Base-by-base conservation (phyloP, 1,140 invertebrate genomes). In the Penaeus indicus region DNA sequence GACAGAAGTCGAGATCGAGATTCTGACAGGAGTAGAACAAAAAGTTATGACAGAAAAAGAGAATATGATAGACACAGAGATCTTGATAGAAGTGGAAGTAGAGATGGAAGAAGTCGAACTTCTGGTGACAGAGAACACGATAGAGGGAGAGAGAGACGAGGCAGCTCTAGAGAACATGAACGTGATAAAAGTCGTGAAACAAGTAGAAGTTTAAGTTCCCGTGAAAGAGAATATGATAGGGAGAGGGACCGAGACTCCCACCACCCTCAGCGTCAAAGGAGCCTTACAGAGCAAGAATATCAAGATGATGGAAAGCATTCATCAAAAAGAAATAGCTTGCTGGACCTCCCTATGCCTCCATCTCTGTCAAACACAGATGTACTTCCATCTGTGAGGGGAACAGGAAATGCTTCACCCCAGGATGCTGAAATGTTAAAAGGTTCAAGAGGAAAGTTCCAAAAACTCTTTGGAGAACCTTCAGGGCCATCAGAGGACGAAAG, bases 321-420 rank as follows among this genome's bases (percentile, higher is more conserved):
- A 54, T 84, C 87, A 64, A 88, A 84, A 83, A 38, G 87, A 62
- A 88, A 79, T 78, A 88, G 87, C 47, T 80, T 88, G 8, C 82
- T 88, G 63, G 87, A 88, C 77, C 87, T 88, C 75, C 87, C 87
- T 19, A 88, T 88, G 87, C 87, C 87, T 25, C 87, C 87, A 5
- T 84, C 87, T 64, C 42, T 63, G 13, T 25, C 64, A 25, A 80
- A 63, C 25, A 61, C 67, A 18, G 67, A 82, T 83, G 18, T 25
- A 54, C 85, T 27, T 21, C 10, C 42, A 79, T 38, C 47, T 63
- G 25, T 54, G 25, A 69, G 85, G 13, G 85, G 47, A 60, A 67
- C 61, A 54, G 63, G 22, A 60, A 72, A 32, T 38, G 54, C 32
- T 22, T 2, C 72, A 10, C 32, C 38, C 19, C 38, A 25, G 47